phyloP scores from a whole-genome alignment of 2,888 invertebrate genomes.

The Dolichomitus sp. region DNA sequence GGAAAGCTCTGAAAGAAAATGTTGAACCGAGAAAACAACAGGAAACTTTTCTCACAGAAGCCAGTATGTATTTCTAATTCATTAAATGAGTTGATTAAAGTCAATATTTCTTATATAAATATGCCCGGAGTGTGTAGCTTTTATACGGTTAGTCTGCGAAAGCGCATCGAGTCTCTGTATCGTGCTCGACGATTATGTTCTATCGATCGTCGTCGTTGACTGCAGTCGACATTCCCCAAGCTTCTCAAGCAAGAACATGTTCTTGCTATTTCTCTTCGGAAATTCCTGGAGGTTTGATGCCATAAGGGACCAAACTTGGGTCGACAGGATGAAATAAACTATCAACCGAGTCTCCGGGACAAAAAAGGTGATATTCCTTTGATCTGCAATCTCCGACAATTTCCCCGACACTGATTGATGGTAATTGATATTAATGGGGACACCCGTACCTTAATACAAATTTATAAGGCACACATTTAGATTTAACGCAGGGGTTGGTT shows the following conservation, averaged over 20 bases:
- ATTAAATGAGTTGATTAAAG: too few relatives aligned
- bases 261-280: neutral
- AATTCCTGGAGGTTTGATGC: neutral
- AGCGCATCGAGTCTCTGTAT: neutral
- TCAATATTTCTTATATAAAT: neutral
- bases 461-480: neutral
- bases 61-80: too few relatives aligned
- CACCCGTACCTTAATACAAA: neutral
- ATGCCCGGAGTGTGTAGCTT: neutral
- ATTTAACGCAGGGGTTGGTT: neutral
- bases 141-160: neutral
- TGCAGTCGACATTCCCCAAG: constrained; percentile 2
- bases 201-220: constrained; percentile 18
- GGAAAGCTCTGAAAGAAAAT: too few relatives aligned
- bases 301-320: neutral
- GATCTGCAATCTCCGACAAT: constrained; percentile 1
- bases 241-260: constrained; percentile 1
- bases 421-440: constrained; percentile 22
- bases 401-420: constrained; percentile 25
- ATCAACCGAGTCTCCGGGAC: neutral
- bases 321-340: neutral
- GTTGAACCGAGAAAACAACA: too few relatives aligned
- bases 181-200: constrained; percentile 7
- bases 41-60: too few relatives aligned
- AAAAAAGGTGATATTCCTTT: neutral